A percentile compares a stretch with the other conserved stretches of the same genome.
Evolutionary conservation across 2,113 vertebrate species (phyloP).

Genomic region (Hippolais icterina): DNA sequence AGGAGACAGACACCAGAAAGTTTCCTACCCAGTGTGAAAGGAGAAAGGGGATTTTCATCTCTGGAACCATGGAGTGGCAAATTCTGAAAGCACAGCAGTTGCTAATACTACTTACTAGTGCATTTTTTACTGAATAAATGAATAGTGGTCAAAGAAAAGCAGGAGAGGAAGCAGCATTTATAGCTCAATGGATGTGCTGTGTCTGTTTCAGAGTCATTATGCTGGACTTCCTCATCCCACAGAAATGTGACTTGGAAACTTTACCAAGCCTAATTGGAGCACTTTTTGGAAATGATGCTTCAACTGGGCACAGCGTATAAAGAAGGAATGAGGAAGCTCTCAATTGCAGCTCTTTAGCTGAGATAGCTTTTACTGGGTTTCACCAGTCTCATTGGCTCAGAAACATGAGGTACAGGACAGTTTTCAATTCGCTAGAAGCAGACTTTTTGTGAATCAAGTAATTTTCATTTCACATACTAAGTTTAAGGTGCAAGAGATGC

Average conservation of each 20-base stretch:
- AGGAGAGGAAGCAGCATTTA: not conserved
- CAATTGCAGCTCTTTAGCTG: not conserved
- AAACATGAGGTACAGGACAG: not conserved
- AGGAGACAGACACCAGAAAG: not conserved
- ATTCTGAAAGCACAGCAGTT: not conserved
- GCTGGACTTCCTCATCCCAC: not conserved
- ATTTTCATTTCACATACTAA: not conserved
- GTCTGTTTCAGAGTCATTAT: conserved; percentile 6
- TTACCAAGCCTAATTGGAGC: conserved; percentile 6
- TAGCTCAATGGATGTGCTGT: not conserved
- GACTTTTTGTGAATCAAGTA: not conserved
- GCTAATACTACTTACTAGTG: not conserved
- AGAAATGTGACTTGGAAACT: conserved; percentile 35
- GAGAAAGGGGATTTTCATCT: not conserved
- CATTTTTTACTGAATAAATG: not conserved
- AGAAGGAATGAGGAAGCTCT: not conserved
- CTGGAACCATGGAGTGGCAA: not conserved
- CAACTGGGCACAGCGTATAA: not conserved
- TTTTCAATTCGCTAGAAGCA: not conserved
- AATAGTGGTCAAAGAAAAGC: not conserved
- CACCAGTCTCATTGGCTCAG: not conserved
- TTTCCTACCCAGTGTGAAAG: not conserved
- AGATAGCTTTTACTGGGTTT: not conserved
- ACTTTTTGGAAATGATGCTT: conserved; percentile 17
- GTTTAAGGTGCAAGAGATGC: not conserved